These are phyloP conservation scores for Pyralis farinalis DNA, from an alignment of 2,888 invertebrate species.

Conservation along the genomic window DNA sequence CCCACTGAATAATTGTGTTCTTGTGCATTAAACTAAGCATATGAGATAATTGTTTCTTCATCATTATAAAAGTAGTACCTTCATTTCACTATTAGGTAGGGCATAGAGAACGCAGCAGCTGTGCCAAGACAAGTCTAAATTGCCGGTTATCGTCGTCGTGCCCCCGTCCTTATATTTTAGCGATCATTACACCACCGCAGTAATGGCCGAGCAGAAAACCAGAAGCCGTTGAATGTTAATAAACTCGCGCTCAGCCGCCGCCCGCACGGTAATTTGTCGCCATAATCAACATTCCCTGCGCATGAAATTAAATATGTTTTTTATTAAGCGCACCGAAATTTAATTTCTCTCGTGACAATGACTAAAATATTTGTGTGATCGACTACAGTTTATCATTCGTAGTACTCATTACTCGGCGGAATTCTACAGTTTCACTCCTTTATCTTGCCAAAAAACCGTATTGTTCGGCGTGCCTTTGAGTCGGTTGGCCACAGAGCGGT, in stretches of 20 bases:
- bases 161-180: conserved; percentile 16
- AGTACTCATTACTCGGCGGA: conserved; percentile 18
- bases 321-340: conserved; percentile 15
- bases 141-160: conserved; percentile 1
- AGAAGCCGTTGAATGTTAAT: conserved; percentile 58
- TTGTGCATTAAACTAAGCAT: no score
- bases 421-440: conserved; percentile 20
- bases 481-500: conserved; percentile 38
- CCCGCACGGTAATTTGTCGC: conserved; percentile 66
- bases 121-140: conserved; percentile 3
- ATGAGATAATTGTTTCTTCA: no score
- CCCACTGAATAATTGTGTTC: no score
- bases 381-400: conserved; percentile 13
- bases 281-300: conserved; percentile 62
- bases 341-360: conserved; percentile 26
- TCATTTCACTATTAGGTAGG: background rate
- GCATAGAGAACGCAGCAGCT: background rate
- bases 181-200: conserved; percentile 30
- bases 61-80: no score
- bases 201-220: conserved; percentile 47
- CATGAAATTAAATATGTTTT: conserved; percentile 52
- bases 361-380: conserved; percentile 23
- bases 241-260: conserved; percentile 34
- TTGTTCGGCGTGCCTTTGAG: conserved; percentile 28
- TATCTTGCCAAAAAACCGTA: conserved; percentile 22